These are phyloP conservation scores for Drosophila anceps DNA, from an alignment of 2,888 invertebrate genomes.

Conservation along the genomic window DNA sequence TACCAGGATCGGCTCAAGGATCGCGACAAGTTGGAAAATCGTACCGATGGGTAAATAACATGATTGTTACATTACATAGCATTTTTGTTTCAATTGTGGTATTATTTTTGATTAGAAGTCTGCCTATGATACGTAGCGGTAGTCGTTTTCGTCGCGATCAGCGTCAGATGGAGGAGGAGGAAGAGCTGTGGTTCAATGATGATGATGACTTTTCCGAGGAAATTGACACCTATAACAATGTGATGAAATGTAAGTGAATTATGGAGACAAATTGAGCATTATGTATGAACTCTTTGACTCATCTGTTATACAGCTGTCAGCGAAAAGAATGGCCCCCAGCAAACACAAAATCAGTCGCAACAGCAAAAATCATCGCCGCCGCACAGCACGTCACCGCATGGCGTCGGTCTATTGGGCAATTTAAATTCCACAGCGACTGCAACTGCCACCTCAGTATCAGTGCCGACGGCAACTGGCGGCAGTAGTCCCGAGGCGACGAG, in stretches of 20 bases:
- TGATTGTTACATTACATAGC: too few relatives aligned
- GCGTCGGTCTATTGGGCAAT: slow-evolving; percentile 75
- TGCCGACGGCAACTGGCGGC: slow-evolving; percentile 72
- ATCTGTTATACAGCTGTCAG: slow-evolving; percentile 65
- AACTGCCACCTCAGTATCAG: slow-evolving; percentile 75
- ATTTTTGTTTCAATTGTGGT: slow-evolving; percentile 1
- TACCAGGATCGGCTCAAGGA: slow-evolving; percentile 96
- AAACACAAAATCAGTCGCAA: slow-evolving; percentile 74
- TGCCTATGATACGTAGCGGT: slow-evolving; percentile 90
- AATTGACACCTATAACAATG: slow-evolving; percentile 84
- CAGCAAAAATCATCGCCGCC: slow-evolving; percentile 81
- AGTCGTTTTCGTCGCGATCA: slow-evolving; percentile 95
- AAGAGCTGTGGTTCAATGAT: slow-evolving; percentile 99
- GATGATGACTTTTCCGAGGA: slow-evolving; percentile 97
- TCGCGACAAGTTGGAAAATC: slow-evolving; percentile 89
- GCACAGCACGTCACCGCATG: slow-evolving; percentile 75
- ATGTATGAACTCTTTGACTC: not conserved
- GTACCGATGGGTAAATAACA: slow-evolving; percentile 88
- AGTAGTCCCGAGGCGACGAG: slow-evolving; percentile 70
- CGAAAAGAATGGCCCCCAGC: slow-evolving; percentile 84
- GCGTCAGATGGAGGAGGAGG: slow-evolving; percentile 97
- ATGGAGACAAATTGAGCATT: too few relatives aligned
- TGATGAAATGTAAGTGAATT: slow-evolving; percentile 84
- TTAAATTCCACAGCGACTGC: slow-evolving; percentile 80
- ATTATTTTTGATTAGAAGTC: slow-evolving; percentile 61